Conservation (phyloP, 2,888 invertebrate genomes). For the Calliopum simillimum region DNA sequence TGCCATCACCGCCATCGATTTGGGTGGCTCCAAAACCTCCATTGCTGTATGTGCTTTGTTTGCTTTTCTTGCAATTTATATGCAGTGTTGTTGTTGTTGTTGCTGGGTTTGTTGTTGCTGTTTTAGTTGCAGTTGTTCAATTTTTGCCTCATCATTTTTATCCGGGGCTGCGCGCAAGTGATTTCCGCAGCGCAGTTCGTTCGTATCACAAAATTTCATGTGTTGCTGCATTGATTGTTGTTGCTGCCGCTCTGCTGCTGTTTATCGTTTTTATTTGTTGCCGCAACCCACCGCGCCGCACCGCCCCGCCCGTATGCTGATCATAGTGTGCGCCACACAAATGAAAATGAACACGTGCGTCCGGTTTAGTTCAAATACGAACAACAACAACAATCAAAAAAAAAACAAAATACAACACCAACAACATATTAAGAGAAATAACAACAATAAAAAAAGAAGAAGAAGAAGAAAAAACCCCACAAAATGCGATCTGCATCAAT, state of each 20-base stretch:
- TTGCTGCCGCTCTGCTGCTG: conserved; percentile 45
- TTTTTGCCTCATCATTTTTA: conserved; percentile 28
- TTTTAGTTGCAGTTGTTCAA: conserved; percentile 12
- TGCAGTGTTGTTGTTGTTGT: too few relatives aligned
- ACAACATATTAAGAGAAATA: conserved; percentile 30
- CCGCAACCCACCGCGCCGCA: not conserved
- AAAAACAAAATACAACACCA: conserved; percentile 36
- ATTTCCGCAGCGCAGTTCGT: conserved; percentile 32
- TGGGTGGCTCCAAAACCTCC: conserved; percentile 27
- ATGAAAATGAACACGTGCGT: conserved; percentile 64
- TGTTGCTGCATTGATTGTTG: conserved; percentile 37
- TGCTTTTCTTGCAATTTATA: conserved; percentile 29
- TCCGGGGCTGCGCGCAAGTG: conserved; percentile 27
- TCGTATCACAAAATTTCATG: conserved; percentile 11
- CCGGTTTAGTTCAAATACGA: conserved; percentile 52
- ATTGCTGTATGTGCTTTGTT: conserved; percentile 19
- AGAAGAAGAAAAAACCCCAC: conserved; percentile 12
- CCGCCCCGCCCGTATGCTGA: too few relatives aligned
- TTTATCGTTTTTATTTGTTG: conserved; percentile 56
- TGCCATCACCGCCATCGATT: conserved; percentile 9
- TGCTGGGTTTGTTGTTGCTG: not conserved
- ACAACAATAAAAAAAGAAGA: conserved; percentile 30
- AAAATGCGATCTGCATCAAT: conserved; percentile 36
- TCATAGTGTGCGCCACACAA: conserved; percentile 51
- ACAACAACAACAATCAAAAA: conserved; percentile 35